Evolutionary conservation across 1,140 invertebrate genomes (phyloP), one percentile per base, ranked within the genome.

Genomic region (Drosophila leontia): DNA sequence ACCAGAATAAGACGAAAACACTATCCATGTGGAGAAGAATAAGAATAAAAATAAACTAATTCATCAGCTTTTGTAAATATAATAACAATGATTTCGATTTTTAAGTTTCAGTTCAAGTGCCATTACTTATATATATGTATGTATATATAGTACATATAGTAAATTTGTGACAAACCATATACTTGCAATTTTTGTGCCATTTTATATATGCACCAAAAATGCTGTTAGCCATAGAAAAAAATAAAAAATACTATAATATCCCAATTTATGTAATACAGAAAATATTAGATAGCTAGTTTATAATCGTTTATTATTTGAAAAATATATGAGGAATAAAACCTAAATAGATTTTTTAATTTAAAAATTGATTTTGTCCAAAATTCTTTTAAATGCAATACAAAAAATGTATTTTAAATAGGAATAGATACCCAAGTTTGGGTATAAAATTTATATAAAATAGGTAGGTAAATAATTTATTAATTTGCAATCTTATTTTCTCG

Each of bases 81-180:
- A 35, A 53, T 39, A 17, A 35, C 15, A 64, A 67, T 51, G 17
- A 42, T 67, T 64, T 87, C 83, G 65, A 37, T 51, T 42, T 32
- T 53, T 90, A 90, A 90, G 68, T 90, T 90, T 90, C 75, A 90
- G 75, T 90, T 90, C 71, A 90, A 90, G 85, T 90, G 85, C 85
- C 85, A 90, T 90, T 82, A 88, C 68, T 58, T 50, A 77, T 67
- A 39, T 26, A 56, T 57, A 57, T 32, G 50, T 19, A 50, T 19
- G n/a, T 53, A 55, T 55, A 37, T 35, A 23, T 19, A 55, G 17
- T 37, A 37, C 4, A 55, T 55, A 23, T 55, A 55, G 51, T 23
- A 23, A 37, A 37, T 55, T 55, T 55, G 51, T 37, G 34, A 55
- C 19, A 55, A 55, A 55, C 51, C 51, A 55, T 55, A 37, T 37